Evolutionary conservation across 2,113 vertebrate genomes (phyloP), one percentile per base, ranked within the genome.

Genomic region (Micromys minutus): DNA sequence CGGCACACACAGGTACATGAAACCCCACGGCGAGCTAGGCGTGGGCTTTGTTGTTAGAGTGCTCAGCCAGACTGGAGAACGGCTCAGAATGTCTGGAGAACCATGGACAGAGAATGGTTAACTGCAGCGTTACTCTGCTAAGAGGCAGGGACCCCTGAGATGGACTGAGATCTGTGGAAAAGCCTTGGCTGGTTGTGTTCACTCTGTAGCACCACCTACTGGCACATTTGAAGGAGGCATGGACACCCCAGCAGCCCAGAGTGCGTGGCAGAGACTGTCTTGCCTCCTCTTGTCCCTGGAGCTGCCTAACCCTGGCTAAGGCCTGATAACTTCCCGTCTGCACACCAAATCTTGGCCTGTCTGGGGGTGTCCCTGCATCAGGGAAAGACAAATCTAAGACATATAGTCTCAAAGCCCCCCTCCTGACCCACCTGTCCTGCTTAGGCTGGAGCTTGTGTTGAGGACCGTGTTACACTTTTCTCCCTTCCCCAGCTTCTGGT

Each of bases 221-320:
- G 29, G 57, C 6, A 12, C 19, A 36, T 95, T 42, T 29, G 47
- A 71, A 71, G 36, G 67, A 45, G 22, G 55, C 47, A 19, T 8
- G 34, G 85, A 11, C 0, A 11, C 42, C 29, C 74, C 71, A 31
- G 42, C n/a, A 71, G 61, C 81, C 47, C 29, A n/a, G 69, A 50
- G 22, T 0, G 3, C 50, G 61, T 1, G 1, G 26, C 1, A 0
- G 2, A 34, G 5, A 4, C 17, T 3, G 6, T 88, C n/a, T 31
- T 65, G 59, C 11, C 7, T 50, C 75, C 63, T 87, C 57, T 47
- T 85, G 76, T 26, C 47, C 31, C 50, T 15, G 1, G 31, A 36
- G 39, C n/a, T 50, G 50, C 45, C 61, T 42, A n/a, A 13, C 13
- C 26, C 77, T 26, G 26, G 55, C 11, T 4, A 55, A 15, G 50